Base-by-base conservation (phyloP, 53 echinoderm and acorn worm species). In the Actinopyga echinites region DNA sequence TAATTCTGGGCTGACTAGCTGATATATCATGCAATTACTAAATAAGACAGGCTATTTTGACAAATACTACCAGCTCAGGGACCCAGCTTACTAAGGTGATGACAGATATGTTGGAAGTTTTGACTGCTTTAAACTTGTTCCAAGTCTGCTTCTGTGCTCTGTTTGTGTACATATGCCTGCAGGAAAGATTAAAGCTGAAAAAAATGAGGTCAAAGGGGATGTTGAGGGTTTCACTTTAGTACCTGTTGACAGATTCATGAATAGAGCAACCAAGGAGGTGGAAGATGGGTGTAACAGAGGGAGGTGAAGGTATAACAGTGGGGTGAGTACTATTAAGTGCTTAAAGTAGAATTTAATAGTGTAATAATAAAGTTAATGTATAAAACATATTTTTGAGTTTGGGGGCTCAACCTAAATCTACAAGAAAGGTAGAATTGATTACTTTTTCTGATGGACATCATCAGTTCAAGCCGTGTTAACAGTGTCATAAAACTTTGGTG, bases 11-110 rank as follows among this genome's bases (percentile, higher is more conserved):
- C 40, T 42, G 44, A 42, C 21, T 25, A 40, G 26, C 20, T 23
- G 71, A 71, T 71, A 71, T 42, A 71, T 71, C 71, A 71, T 71
- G 71, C 71, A 71, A 71, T 71, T 71, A 71, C 71, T 42, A 42
- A 71, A 71, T 71, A 42, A 42, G 71, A 71, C 71, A 71, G 40
- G 71, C 40, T 71, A 71, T 71, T 71, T 71, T 71, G 71, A 71
- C 71, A 71, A 71, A 71, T 71, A 71, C 13, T 35, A 40, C 42
- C 71, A 71, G 71, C 71, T 71, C 71, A 25, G 71, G 71, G 71
- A 44, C 44, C 71, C 44, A 40, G 44, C 40, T 42, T 71, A 19
- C 24, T 40, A 13, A 71, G 71, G 71, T 71, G 71, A 71, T 71
- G 71, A 71, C 71, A 71, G 71, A 71, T 71, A 34, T 44, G 40